Evolutionary conservation across 2,113 vertebrate genomes (phyloP), one percentile per base, ranked within the genome.

Genomic region (Isichthys henryi): DNA sequence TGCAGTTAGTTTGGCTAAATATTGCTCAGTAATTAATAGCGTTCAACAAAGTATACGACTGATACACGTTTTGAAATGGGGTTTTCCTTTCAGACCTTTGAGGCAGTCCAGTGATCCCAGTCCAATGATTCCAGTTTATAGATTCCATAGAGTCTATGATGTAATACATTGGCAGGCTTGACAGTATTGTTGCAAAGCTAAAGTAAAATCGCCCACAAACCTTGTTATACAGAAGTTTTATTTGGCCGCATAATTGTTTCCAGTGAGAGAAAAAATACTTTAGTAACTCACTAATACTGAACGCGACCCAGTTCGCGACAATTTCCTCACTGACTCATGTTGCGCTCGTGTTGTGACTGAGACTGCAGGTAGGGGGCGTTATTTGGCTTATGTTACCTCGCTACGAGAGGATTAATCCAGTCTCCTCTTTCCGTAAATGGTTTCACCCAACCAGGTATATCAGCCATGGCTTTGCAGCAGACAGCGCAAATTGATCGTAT

Each of bases 371-470:
- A 31, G 85, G 50, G 50, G 85, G 88, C 90, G 90, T 88, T 52
- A 35, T 88, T 90, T 56, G 21, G 77, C 46, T 85, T 6, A 21
- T 70, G 10, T 62, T 52, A 19, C 27, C 62, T 66, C 19, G 48
- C 31, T 6, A 4, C 45, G 4, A 48, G 87, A 84, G 88, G 86
- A 80, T 89, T 45, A 90, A 17, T 74, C 62, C n/a, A 27, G 27
- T 31, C 46, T 88, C 85, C 70, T 89, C 70, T 66, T 66, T 87
- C 46, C 85, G 88, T n/a, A 45, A 91, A 89, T 90, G 92, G 87
- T 93, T 92, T 91, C 90, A 93, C 91, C 91, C 91, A 90, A 88
- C 46, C 93, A 93, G 94, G 93, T 94, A 91, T 93, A 94, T 58
- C 90, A 93, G 93, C 92, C 90, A 91, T 82, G 89, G 91, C 90